A percentile compares a stretch with the other conserved stretches of the same genome.
These are phyloP conservation scores for Folsomia manolachei DNA, from an alignment of 2,888 invertebrate genomes.

Conservation along the genomic window DNA sequence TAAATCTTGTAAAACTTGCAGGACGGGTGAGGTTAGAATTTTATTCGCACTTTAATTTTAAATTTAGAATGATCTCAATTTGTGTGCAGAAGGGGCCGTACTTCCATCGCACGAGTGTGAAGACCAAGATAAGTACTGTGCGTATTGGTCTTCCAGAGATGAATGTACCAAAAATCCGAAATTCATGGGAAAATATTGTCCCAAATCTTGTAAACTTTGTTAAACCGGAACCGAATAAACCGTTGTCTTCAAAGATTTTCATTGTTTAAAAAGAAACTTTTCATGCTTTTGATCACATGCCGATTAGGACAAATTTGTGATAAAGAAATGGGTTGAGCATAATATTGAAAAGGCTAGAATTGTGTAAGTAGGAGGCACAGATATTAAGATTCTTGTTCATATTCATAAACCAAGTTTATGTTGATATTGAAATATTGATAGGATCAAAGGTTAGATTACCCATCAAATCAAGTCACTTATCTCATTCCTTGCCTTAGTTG, in stretches of 20 bases:
- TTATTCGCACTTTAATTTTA: not conserved
- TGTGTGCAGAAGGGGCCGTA: too few relatives aligned
- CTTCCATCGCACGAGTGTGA: slow-evolving; percentile 31
- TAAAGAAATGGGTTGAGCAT: too few relatives aligned
- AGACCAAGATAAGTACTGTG: slow-evolving; percentile 49
- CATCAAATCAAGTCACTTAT: not conserved
- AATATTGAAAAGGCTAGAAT: too few relatives aligned
- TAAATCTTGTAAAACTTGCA: slow-evolving; percentile 43
- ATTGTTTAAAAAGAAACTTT: too few relatives aligned
- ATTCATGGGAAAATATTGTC: slow-evolving; percentile 50
- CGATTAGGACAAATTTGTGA: too few relatives aligned
- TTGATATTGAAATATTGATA: not conserved
- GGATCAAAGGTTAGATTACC: not conserved
- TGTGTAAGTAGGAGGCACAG: too few relatives aligned
- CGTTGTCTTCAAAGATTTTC: too few relatives aligned
- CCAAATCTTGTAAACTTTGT: slow-evolving; percentile 30
- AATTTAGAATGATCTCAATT: too few relatives aligned
- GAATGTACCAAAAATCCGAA: slow-evolving; percentile 51
- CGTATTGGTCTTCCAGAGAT: slow-evolving; percentile 49
- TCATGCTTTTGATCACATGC: too few relatives aligned
- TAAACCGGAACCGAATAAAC: not conserved
- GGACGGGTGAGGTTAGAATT: slow-evolving; percentile 1
- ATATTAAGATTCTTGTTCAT: too few relatives aligned
- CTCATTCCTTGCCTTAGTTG: too few relatives aligned
- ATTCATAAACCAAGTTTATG: too few relatives aligned